Evolutionary conservation across 2,888 invertebrate genomes (phyloP).

Genomic region (Noctua janthina): DNA sequence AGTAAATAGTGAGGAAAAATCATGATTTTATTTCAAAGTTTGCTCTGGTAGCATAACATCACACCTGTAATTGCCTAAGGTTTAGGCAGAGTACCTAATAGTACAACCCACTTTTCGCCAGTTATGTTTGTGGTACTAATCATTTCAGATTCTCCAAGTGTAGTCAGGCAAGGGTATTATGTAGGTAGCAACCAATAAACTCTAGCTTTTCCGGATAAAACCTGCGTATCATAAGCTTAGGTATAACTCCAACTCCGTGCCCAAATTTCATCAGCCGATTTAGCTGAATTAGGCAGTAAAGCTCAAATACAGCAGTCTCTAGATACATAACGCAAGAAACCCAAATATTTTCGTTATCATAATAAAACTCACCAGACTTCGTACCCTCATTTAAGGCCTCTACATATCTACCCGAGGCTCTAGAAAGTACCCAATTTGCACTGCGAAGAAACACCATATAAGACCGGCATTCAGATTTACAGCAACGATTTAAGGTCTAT

Average conservation of each 20-base stretch:
- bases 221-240: neutral
- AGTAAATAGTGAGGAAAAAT: neutral
- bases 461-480: slow-evolving; percentile 70
- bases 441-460: slow-evolving; percentile 63
- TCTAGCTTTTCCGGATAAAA: neutral
- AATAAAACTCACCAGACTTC: slow-evolving; percentile 36
- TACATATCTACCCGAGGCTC: slow-evolving; percentile 42
- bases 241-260: too few relatives aligned
- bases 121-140: neutral
- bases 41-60: neutral
- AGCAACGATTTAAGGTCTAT: slow-evolving; percentile 69
- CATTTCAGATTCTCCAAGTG: neutral
- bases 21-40: neutral
- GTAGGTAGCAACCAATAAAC: neutral
- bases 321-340: neutral
- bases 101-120: neutral
- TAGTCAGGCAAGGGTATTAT: neutral
- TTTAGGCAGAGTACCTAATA: neutral
- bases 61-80: neutral
- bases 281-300: slow-evolving; percentile 21
- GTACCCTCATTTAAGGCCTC: slow-evolving; percentile 51
- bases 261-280: slow-evolving; percentile 7
- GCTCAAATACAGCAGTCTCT: slow-evolving; percentile 3
- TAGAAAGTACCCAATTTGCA: slow-evolving; percentile 66
- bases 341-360: slow-evolving; percentile 46